Evolutionary conservation across 2,113 vertebrate species (phyloP), one percentile per base, ranked within the genome.

Genomic region (Equus quagga): DNA sequence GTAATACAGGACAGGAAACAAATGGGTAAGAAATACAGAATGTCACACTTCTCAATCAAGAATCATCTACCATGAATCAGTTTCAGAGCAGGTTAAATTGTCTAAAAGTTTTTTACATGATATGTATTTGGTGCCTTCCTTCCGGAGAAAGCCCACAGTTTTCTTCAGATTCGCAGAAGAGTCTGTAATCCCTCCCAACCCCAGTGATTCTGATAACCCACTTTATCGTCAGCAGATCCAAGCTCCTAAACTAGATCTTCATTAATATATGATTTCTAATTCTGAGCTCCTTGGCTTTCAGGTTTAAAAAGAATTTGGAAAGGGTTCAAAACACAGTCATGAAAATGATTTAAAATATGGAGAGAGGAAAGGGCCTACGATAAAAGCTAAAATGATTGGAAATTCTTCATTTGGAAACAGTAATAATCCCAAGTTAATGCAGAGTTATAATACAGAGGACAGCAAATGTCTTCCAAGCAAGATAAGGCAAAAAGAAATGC

Each of bases 381-480:
- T 58, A 91, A 79, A 90, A 62, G 19, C 31, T 58, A 81, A 84
- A 91, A 94, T 33, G 44, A 95, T n/a, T 49, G 81, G 41, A 88
- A 51, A 62, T 83, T 97, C n/a, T 93, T 87, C 58, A 89, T 46
- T 67, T 82, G 41, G 72, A 87, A 80, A 83, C 8, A 97, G n/a
- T 46, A 81, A 62, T 72, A 24, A 56, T 79, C 65, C 23, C 11
- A 80, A 72, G 87, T 73, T 31, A 91, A 88, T 49, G 18, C 15
- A 72, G 44, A 70, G 31, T 64, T 70, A 31, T 62, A 82, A 65
- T 65, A 54, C 8, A 9, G 28, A 87, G 56, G 31, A 36, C 21
- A 69, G 28, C 8, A 44, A 62, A 24, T 15, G 18, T 72, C 67
- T 87, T 69, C 11, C 33, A 62, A 87, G 36, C 18, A 94, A 79